Base-by-base conservation (phyloP, 2,797 vertebrate species). In the Sylvia borin region DNA sequence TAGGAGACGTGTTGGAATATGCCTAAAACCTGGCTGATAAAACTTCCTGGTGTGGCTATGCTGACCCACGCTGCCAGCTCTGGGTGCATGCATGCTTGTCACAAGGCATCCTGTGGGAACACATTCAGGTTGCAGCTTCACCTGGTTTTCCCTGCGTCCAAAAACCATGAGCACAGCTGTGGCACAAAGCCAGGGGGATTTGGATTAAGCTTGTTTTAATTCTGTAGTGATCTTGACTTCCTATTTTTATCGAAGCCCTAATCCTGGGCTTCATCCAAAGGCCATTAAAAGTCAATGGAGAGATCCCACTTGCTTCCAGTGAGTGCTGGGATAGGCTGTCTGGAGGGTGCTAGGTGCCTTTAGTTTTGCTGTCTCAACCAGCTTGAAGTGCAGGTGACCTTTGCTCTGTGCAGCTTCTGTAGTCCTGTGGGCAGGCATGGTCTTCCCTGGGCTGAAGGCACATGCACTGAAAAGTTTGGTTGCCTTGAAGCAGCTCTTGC, bases 191-290 rank as follows among this genome's bases (percentile, higher is more conserved):
- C 83, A 72, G 68, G 20, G 43, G 22, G 43, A 29, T 91, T 95
- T 93, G 88, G 85, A 94, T 95, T 92, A 96, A 90, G 31, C 54
- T 94, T 96, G 75, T 86, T 94, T 96, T 95, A 95, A 96, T 96
- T 96, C 92, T 57, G 9, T 67, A 60, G 62, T 93, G 90, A 93
- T 92, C 92, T 88, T 76, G 62, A 86, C 55, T 71, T 93, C 76
- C 90, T 95, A 55, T 94, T 93, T 96, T 89, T 92, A 85, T 72
- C 85, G 61, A 85, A 92, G 40, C 78, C 34, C 31, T 89, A 80
- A 93, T 91, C 72, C 65, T 71, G 38, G 65, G 21, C 20, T 34
- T 10, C 0, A 0, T 91, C 81, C 89, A 77, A 93, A 85, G n/a
- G 45, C 45, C 45, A 7, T 76, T 94, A 74, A 79, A 94, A 88